Base-by-base conservation (phyloP, 2,797 vertebrate genomes). In the Squalus acanthias region DNA sequence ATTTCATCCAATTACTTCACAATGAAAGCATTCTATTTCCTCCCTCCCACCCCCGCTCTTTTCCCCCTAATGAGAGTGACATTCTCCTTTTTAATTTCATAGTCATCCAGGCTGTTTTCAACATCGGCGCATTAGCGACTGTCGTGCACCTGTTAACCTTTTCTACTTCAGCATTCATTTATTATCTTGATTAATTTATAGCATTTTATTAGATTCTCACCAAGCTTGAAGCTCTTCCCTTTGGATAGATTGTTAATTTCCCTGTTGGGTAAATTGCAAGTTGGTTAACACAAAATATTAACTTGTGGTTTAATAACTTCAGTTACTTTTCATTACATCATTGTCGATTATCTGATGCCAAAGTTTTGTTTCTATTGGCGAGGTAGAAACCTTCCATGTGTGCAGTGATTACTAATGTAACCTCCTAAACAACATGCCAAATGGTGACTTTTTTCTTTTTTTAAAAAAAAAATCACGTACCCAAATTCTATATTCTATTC, bases 131-230 rank as follows among this genome's bases (percentile, higher is more conserved):
- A 67, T 5, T 92, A 9, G 60, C 33, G 6, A 29, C 13, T 92
- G 63, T n/a, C 24, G 26, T 85, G 24, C 53, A 89, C 87, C 53
- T 29, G 50, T 89, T 89, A 53, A 29, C 87, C 89, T 92, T 92
- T 63, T 15, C 15, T 6, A 65, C 89, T 92, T 20, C 60, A 39
- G 60, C 89, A 65, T 65, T 92, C 29, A 20, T 39, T 92, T 92
- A 63, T n/a, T n/a, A 63, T 92, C 33, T 92, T 33, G 20, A 91
- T 39, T 65, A n/a, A 92, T 92, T 92, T 92, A 92, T 39, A 65
- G 9, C 26, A n/a, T 92, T 92, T 92, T 67, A 39, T 92, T 92
- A 39, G 60, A 63, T 65, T 92, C 60, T 17, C 89, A 12, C 89
- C 89, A 65, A n/a, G 65, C 60, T n/a, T 92, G 60, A n/a, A 8